These are phyloP conservation scores for Rhodinocichla rosea DNA, from an alignment of 2,113 vertebrate genomes.

Conservation along the genomic window DNA sequence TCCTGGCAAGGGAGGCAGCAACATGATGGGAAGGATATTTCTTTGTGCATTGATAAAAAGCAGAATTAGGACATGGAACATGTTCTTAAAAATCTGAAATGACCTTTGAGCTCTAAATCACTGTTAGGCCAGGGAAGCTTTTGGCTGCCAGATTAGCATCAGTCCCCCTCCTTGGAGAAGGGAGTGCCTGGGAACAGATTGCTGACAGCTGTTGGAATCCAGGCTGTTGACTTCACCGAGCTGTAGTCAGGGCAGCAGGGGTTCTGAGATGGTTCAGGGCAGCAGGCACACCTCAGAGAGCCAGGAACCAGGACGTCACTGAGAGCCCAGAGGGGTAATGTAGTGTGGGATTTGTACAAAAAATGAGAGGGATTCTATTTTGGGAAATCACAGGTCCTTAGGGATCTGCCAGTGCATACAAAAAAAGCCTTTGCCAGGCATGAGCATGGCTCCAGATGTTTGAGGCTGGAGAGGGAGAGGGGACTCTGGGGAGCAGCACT, in stretches of 20 bases:
- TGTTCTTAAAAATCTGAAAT: slow-evolving; percentile 7
- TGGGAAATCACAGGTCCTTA: background rate
- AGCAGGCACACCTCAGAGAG: background rate
- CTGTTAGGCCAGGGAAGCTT: background rate
- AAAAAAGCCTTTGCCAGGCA: background rate
- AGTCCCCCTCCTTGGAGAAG: background rate
- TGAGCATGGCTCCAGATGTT: background rate
- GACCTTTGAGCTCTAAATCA: slow-evolving; percentile 17
- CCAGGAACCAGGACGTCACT: background rate
- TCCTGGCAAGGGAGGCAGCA: background rate
- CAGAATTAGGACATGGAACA: slow-evolving; percentile 9
- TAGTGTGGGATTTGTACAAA: background rate
- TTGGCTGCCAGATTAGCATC: slow-evolving; percentile 27
- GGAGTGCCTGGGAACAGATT: slow-evolving; percentile 35
- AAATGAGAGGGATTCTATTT: background rate
- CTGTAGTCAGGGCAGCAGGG: background rate
- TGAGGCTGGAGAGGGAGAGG: background rate
- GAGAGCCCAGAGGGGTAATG: background rate
- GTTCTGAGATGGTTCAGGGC: background rate
- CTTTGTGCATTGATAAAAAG: background rate
- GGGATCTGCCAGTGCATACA: background rate
- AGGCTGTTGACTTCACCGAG: background rate
- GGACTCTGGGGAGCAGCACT: background rate
- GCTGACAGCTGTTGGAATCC: slow-evolving; percentile 31
- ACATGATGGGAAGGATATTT: background rate